Base-by-base conservation (phyloP, 2,113 vertebrate species). In the Tychaedon coryphoeus region DNA sequence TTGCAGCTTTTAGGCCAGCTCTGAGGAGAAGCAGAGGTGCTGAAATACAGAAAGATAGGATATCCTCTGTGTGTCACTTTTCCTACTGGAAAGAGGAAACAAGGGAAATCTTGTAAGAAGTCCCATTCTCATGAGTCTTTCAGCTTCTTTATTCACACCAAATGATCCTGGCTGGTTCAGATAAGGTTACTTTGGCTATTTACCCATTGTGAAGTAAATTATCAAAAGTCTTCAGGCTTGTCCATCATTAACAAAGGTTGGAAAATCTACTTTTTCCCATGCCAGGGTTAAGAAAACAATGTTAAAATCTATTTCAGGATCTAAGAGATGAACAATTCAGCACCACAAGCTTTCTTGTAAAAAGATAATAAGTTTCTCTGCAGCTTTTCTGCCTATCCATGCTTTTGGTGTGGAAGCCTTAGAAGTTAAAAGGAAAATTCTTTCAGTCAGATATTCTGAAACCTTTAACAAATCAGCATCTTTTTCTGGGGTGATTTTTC, bases 81-180 rank as follows among this genome's bases (percentile, higher is more conserved):
- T 96, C 92, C 79, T 93, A 64, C 67, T 96, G 92, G 90, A 93
- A 93, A 92, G 78, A 83, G 78, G 93, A 95, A 96, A 91, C 90
- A 51, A 86, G 66, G 82, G 93, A 94, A 96, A 86, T 92, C 90
- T 95, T 92, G 85, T 36, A 43, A 95, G 81, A 51, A 94, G 57
- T 56, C 85, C 90, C 1, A 19, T 96, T 96, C 94, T 92, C 95
- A 86, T 56, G 93, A 93, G 81, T 8, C 60, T 93, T 88, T 36
- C 78, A 93, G 90, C 60, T 91, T 71, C 92, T 88, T 97, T 96
- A 80, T 77, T 88, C 94, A 92, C 23, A 51, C 24, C 51, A 80
- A 95, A 64, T 74, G 75, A 92, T 86, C 56, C 94, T 96, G 95
- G 64, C 33, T 92, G 24, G 90, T 96, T 95, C 92, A 96, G 96